A percentile compares a stretch with the other conserved stretches of the same genome.
phyloP scores from a whole-genome alignment of 2,888 invertebrate genomes.

The Pandemis heparana region DNA sequence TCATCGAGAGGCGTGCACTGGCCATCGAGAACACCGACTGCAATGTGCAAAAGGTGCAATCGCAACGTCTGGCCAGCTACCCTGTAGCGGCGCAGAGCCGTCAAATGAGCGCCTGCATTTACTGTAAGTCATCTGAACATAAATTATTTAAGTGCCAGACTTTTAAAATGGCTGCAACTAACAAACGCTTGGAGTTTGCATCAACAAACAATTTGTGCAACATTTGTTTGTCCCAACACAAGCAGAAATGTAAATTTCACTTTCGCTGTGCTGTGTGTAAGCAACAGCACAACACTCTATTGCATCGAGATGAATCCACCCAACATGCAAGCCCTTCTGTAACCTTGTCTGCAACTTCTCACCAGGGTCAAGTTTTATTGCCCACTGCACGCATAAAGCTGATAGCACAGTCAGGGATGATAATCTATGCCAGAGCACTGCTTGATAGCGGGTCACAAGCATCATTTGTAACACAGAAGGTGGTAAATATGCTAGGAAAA shows the following conservation, averaged over 20 bases:
- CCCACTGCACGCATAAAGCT: no score
- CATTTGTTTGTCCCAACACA: background rate
- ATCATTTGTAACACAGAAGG: no score
- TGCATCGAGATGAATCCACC: background rate
- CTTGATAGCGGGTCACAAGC: no score
- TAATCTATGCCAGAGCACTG: no score
- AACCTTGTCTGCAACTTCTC: no score
- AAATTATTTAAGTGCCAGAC: background rate
- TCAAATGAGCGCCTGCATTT: slow-evolving; percentile 4
- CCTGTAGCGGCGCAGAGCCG: no score
- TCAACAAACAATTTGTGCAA: background rate
- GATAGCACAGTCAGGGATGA: no score
- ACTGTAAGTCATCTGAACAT: background rate
- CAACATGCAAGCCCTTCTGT: background rate
- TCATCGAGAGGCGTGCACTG: no score
- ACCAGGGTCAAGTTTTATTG: no score
- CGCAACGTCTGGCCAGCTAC: no score
- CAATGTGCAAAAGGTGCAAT: no score
- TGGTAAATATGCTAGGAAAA: background rate
- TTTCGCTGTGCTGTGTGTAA: background rate
- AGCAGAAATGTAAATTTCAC: background rate
- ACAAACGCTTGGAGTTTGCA: background rate
- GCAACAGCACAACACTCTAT: background rate
- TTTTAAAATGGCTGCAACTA: background rate
- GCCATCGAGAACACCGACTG: no score